phyloP scores from a whole-genome alignment of 2,113 vertebrate genomes.

The Lagenorhynchus albirostris region DNA sequence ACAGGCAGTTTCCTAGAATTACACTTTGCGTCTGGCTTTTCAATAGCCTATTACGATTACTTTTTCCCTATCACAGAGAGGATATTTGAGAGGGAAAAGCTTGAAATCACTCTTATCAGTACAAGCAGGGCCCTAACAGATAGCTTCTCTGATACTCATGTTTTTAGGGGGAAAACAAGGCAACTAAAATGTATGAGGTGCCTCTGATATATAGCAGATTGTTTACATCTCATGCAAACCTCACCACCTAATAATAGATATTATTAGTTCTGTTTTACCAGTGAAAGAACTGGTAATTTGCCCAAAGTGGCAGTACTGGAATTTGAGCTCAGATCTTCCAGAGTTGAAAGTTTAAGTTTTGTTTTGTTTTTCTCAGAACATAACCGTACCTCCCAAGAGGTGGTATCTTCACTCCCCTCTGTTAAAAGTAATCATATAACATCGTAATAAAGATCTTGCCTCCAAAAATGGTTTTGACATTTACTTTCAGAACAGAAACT shows the following conservation, averaged over 20 bases:
- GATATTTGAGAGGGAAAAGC: not conserved
- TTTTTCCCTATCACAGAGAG: not conserved
- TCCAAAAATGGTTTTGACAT: not conserved
- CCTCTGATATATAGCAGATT: not conserved
- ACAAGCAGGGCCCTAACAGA: not conserved
- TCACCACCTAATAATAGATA: not conserved
- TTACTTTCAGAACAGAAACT: slow-evolving; percentile 21
- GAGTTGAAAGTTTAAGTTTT: not conserved
- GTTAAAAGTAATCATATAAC: not conserved
- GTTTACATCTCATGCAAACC: not conserved
- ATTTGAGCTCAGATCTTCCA: not conserved
- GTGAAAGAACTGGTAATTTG: not conserved
- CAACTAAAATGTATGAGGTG: not conserved
- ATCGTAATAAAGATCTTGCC: slow-evolving; percentile 23
- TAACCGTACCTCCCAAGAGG: not conserved
- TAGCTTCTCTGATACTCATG: not conserved
- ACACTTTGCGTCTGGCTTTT: slow-evolving; percentile 27
- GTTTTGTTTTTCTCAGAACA: not conserved
- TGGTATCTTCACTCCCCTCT: not conserved
- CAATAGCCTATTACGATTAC: not conserved
- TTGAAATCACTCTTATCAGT: not conserved
- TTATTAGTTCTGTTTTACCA: not conserved
- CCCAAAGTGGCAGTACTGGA: not conserved
- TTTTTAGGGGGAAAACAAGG: not conserved
- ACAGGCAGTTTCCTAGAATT: slow-evolving; percentile 21